Evolutionary conservation across 2,888 invertebrate genomes (phyloP), one percentile per base, ranked within the genome.

Genomic region (Gisinianus flammeolus): DNA sequence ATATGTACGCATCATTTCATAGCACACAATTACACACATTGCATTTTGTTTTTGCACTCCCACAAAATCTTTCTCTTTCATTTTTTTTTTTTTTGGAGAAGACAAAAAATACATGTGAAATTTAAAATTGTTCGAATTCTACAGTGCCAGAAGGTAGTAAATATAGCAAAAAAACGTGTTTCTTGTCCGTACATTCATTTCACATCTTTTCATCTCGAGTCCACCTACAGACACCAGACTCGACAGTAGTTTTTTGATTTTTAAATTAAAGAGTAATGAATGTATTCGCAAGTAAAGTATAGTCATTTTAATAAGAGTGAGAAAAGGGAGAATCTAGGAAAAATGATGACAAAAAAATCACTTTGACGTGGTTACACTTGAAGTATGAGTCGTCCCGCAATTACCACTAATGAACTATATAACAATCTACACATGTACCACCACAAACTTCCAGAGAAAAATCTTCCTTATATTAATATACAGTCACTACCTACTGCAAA

Each of bases 401-500:
- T 62, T 62, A 62, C 62, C 28, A 62, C 62, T 62, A 62, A 62
- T 62, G 62, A 44, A 44, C 44, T 44, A 44, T 44, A 44, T n/a
- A n/a, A n/a, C n/a, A n/a, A n/a, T n/a, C n/a, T n/a, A n/a, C n/a
- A n/a, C n/a, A n/a, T n/a, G n/a, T n/a, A n/a, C n/a, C n/a, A n/a
- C n/a, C n/a, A n/a, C n/a, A n/a, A n/a, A n/a, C n/a, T n/a, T n/a
- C n/a, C n/a, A n/a, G n/a, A 54, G 44, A 44, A 44, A 16, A 16
- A 44, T 44, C 6, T 44, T 10, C 44, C 44, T 44, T 44, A 44
- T 44, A 44, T n/a, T 16, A 8, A 54, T 54, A 54, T 12, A 54
- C 16, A 4, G 54, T n/a, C n/a, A 62, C 44, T 44, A 44, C 44
- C 44, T 44, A 44, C 44, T 16, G 12, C 35, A n/a, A n/a, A 26